Conservation (phyloP, 2,113 vertebrate genomes). For the Gyps fulvus region DNA sequence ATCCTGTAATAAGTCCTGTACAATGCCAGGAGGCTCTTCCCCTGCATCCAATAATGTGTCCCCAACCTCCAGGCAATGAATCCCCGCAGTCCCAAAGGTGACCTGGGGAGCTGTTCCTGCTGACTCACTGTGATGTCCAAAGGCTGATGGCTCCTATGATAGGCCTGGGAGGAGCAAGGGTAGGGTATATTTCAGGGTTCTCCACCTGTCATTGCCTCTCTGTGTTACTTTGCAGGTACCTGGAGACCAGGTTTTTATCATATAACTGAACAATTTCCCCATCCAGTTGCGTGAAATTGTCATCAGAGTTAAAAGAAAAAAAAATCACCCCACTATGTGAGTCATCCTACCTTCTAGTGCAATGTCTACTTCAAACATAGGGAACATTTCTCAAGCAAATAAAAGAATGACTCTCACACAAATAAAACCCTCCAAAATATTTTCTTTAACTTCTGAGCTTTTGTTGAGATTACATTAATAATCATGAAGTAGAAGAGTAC, state of each 20-base stretch:
- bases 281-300: not conserved
- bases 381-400: not conserved
- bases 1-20: not conserved
- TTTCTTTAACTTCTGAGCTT: not conserved
- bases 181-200: not conserved
- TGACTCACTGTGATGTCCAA: not conserved
- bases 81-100: not conserved
- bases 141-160: not conserved
- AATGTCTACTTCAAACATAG: not conserved
- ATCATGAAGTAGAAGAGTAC: not conserved
- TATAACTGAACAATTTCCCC: not conserved
- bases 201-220: not conserved
- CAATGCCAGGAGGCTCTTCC: not conserved
- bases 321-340: not conserved
- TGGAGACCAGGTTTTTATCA: not conserved
- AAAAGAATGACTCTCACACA: not conserved
- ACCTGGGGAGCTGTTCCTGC: not conserved
- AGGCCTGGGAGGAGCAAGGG: not conserved
- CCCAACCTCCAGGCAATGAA: not conserved
- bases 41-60: not conserved
- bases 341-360: not conserved
- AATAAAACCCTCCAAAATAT: not conserved
- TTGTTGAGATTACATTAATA: not conserved
- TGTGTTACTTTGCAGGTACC: not conserved
- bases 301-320: not conserved